These are phyloP conservation scores for Amblyopsis hoosieri DNA, from an alignment of 2,797 vertebrate genomes.

Conservation along the genomic window DNA sequence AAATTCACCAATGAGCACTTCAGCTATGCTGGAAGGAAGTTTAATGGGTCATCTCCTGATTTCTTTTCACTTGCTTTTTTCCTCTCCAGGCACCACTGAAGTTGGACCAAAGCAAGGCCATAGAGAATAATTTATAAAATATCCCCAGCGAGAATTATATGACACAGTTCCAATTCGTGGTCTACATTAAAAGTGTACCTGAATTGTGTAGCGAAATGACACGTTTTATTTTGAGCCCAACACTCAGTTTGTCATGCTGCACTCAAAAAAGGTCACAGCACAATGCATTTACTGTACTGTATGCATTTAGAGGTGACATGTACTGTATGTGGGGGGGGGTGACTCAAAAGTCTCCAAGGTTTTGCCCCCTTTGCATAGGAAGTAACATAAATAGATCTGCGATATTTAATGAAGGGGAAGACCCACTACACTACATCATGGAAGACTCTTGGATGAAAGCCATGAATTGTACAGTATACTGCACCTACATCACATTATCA, in stretches of 20 bases:
- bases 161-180: too few relatives aligned
- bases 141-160: too few relatives aligned
- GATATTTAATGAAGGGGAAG: neutral
- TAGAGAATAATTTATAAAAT: neutral
- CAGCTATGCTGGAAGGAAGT: conserved; percentile 19
- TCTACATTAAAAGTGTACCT: too few relatives aligned
- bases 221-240: too few relatives aligned
- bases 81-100: conserved; percentile 6
- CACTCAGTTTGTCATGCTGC: too few relatives aligned
- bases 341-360: neutral
- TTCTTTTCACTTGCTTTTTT: conserved; percentile 31
- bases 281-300: too few relatives aligned
- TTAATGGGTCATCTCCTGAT: conserved; percentile 47
- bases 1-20: conserved; percentile 40
- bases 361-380: neutral
- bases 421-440: neutral
- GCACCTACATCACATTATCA: neutral
- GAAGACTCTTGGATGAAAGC: neutral
- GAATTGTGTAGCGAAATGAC: too few relatives aligned
- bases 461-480: too few relatives aligned
- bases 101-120: conserved; percentile 20
- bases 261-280: too few relatives aligned
- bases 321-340: neutral
- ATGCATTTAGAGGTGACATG: too few relatives aligned
- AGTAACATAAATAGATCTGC: conserved; percentile 1